Conservation (phyloP, 23 tunicate species). For the Halocynthia aurantium region DNA sequence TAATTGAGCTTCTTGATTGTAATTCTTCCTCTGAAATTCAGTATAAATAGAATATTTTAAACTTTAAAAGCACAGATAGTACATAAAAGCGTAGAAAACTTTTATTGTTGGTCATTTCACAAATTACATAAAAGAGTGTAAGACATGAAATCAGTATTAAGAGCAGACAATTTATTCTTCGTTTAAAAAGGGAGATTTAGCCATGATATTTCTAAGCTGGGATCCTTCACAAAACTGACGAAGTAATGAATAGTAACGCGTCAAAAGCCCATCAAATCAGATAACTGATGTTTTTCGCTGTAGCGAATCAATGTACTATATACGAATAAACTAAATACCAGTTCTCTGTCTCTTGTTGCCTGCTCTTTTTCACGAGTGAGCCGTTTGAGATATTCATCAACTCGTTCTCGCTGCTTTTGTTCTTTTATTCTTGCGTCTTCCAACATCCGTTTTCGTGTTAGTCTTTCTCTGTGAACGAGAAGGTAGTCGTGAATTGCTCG, state of each 20-base stretch:
- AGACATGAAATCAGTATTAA: no score
- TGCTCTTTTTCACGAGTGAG: slow-evolving; percentile 25
- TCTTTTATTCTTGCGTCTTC: slow-evolving; percentile 55
- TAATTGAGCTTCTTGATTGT: slow-evolving; percentile 23
- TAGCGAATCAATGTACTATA: neutral
- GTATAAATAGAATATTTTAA: neutral
- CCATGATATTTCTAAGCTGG: no score
- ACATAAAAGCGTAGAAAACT: no score
- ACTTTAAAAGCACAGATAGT: no score
- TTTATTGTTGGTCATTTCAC: no score
- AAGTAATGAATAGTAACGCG: no score
- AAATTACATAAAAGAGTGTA: no score
- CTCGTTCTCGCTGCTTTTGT: slow-evolving; percentile 61
- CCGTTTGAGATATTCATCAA: slow-evolving; percentile 40
- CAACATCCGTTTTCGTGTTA: slow-evolving; percentile 54
- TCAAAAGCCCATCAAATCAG: no score
- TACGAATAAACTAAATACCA: neutral
- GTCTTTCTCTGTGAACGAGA: slow-evolving; percentile 36
- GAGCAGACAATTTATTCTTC: no score
- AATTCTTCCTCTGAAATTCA: neutral
- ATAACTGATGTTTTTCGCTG: no score
- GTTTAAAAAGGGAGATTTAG: no score
- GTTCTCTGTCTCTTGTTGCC: slow-evolving; percentile 1
- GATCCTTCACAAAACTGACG: no score
- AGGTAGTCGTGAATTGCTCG: neutral